A percentile compares a stretch with the other conserved stretches of the same genome.
Evolutionary conservation across 2,888 invertebrate genomes (phyloP).

Genomic region (Scaeva pyrastri): DNA sequence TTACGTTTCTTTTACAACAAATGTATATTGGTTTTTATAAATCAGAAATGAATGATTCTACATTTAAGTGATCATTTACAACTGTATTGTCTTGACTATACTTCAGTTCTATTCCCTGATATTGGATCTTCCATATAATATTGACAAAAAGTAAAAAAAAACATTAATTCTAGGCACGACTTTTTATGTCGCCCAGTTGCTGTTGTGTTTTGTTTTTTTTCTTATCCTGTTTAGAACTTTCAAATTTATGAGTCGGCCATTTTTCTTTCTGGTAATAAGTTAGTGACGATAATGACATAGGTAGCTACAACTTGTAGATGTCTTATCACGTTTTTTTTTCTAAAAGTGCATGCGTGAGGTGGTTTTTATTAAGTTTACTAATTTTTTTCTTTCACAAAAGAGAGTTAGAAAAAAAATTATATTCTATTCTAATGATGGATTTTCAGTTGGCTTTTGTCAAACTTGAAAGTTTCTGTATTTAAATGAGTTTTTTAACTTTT

Average conservation of each 20-base stretch:
- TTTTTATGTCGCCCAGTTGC: slow-evolving; percentile 3
- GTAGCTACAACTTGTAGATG: slow-evolving; percentile 14
- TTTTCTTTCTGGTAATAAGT: slow-evolving; percentile 18
- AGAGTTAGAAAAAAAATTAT: neutral
- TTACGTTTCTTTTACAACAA: no score
- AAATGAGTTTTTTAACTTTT: no score
- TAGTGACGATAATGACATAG: neutral
- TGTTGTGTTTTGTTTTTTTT: no score
- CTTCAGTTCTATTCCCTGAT: neutral
- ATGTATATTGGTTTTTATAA: no score
- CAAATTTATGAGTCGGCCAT: slow-evolving; percentile 31
- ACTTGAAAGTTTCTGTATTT: no score
- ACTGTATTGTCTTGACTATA: neutral
- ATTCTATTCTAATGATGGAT: neutral
- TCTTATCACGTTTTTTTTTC: slow-evolving; percentile 3
- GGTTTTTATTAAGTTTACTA: neutral
- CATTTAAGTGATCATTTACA: neutral
- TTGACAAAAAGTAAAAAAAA: neutral
- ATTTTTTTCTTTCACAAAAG: neutral
- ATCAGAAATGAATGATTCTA: no score
- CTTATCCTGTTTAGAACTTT: slow-evolving; percentile 17
- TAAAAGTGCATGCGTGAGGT: slow-evolving; percentile 20
- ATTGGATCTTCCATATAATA: neutral
- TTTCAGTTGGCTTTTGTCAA: neutral
- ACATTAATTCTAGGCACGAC: slow-evolving; percentile 1